These are phyloP conservation scores for Desmodus rotundus DNA, from an alignment of 2,113 vertebrate species.

Conservation along the genomic window DNA sequence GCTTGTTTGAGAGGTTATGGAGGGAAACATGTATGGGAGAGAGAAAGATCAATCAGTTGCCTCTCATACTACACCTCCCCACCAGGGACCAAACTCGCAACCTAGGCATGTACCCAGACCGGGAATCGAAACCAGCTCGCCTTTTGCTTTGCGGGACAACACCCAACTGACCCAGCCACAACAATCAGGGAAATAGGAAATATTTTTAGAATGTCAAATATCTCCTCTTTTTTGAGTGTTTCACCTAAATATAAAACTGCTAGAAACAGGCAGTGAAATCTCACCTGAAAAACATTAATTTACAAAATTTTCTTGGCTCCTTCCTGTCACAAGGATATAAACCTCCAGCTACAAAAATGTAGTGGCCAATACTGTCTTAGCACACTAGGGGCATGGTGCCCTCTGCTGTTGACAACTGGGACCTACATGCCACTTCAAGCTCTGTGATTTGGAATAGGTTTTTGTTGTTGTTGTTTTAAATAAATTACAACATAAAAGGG, in stretches of 20 bases:
- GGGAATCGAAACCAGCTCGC: too few species aligned
- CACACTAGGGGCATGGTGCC: conserved; percentile 18
- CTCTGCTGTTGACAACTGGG: conserved; percentile 51
- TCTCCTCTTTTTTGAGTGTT: background rate
- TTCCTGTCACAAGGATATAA: background rate
- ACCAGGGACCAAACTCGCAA: too few species aligned
- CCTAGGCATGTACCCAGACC: too few species aligned
- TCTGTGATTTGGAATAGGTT: background rate
- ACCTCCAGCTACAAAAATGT: background rate
- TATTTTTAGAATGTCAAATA: background rate
- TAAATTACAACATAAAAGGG: background rate
- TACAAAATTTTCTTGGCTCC: background rate
- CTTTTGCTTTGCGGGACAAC: too few species aligned
- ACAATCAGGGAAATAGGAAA: background rate
- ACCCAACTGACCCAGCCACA: too few species aligned
- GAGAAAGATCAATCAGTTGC: too few species aligned
- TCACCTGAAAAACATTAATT: background rate
- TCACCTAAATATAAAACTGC: background rate
- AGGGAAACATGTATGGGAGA: too few species aligned
- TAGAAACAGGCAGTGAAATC: background rate
- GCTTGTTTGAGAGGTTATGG: too few species aligned
- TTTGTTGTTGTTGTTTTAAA: background rate
- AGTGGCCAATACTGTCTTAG: background rate
- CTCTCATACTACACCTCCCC: too few species aligned
- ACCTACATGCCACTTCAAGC: background rate